These are phyloP conservation scores for Gnathochromis pfefferi DNA, from an alignment of 2,113 vertebrate species.

Conservation along the genomic window DNA sequence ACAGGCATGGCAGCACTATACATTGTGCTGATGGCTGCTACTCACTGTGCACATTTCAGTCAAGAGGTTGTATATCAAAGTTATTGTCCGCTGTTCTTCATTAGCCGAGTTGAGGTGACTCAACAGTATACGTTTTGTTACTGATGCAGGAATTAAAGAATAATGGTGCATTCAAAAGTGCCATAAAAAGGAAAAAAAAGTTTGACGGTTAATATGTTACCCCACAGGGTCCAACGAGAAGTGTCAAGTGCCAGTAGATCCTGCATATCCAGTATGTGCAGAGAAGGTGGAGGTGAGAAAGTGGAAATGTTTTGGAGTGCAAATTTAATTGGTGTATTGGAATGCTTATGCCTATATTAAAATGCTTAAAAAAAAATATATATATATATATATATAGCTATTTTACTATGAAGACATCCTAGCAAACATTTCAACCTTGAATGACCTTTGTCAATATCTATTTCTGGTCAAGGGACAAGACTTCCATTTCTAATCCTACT, in stretches of 20 bases:
- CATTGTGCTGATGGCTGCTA: conserved; percentile 3
- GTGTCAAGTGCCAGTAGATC: conserved; percentile 59
- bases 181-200: neutral
- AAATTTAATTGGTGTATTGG: neutral
- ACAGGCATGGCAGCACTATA: conserved; percentile 12
- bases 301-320: neutral
- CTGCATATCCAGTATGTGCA: conserved; percentile 57
- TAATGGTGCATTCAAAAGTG: conserved; percentile 12
- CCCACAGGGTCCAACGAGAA: conserved; percentile 27
- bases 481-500: neutral
- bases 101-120: neutral
- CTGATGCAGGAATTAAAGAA: neutral
- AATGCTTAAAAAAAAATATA: neutral
- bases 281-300: conserved; percentile 67
- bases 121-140: conserved; percentile 11
- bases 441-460: neutral
- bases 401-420: neutral
- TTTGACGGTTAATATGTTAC: neutral
- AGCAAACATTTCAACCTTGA: neutral
- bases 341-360: neutral
- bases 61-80: conserved; percentile 24
- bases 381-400: rapidly evolving
- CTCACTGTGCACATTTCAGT: neutral
- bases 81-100: conserved; percentile 27
- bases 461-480: neutral